Conservation (phyloP, 2,113 vertebrate genomes). For the Aspidoscelis tigris region DNA sequence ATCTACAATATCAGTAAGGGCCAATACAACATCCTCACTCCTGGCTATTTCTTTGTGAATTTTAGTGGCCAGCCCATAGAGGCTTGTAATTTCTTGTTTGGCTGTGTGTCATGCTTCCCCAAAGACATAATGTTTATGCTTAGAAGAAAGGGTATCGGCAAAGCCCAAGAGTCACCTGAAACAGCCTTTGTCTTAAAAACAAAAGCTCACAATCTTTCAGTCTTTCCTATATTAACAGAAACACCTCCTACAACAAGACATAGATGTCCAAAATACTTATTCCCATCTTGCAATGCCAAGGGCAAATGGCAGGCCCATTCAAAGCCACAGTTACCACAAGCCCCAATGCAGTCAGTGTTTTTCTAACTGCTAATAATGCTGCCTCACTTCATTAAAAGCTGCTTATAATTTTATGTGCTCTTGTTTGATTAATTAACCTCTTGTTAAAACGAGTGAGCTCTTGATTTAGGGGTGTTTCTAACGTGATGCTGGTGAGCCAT, state of each 20-base stretch:
- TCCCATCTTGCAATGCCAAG: slow-evolving; percentile 17
- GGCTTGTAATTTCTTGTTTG: background rate
- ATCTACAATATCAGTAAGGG: background rate
- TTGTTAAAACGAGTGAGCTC: slow-evolving; percentile 66
- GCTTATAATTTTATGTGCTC: slow-evolving; percentile 71
- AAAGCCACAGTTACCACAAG: slow-evolving; percentile 54
- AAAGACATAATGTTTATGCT: background rate
- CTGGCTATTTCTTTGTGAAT: background rate
- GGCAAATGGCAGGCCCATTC: slow-evolving; percentile 45
- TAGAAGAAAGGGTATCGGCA: background rate
- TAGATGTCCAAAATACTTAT: background rate
- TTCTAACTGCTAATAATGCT: slow-evolving; percentile 64
- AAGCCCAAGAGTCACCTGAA: background rate
- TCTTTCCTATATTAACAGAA: background rate
- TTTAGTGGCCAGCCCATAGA: background rate
- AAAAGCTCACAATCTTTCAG: background rate
- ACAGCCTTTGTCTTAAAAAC: background rate
- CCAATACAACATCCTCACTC: background rate
- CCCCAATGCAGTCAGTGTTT: slow-evolving; percentile 61
- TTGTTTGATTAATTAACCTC: slow-evolving; percentile 71
- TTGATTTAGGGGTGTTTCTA: slow-evolving; percentile 63
- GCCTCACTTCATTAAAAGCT: slow-evolving; percentile 71
- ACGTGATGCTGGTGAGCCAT: slow-evolving; percentile 43
- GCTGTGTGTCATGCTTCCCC: background rate
- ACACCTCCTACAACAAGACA: background rate